Evolutionary conservation across 2,113 vertebrate genomes (phyloP).

Genomic region (Pygoscelis antarcticus): DNA sequence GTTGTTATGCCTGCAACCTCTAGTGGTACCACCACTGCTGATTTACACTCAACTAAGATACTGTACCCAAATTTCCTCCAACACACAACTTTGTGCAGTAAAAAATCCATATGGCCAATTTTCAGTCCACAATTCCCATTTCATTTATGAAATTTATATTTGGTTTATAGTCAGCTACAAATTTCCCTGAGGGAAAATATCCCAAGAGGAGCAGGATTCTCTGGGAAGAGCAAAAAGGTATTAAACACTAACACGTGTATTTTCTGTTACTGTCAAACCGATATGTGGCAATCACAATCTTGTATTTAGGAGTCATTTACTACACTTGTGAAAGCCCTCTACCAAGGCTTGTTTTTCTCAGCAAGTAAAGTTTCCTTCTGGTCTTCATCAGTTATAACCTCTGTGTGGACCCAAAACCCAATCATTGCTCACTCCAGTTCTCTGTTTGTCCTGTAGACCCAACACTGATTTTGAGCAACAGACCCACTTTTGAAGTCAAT

Average conservation of each 20-base stretch:
- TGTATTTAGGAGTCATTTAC: neutral
- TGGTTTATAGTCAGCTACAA: neutral
- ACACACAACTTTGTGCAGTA: neutral
- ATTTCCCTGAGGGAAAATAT: neutral
- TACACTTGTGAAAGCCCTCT: neutral
- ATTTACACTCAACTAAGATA: neutral
- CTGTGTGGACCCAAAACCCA: neutral
- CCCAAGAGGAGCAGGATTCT: neutral
- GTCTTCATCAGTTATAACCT: neutral
- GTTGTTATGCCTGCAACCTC: neutral
- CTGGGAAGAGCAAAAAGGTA: neutral
- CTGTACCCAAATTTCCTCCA: neutral
- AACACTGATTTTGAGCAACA: conserved; percentile 45
- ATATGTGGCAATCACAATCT: neutral
- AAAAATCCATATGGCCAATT: neutral
- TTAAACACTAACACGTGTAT: neutral
- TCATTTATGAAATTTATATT: neutral
- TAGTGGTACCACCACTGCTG: neutral
- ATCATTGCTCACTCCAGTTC: neutral
- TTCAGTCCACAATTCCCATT: neutral
- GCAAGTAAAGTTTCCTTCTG: neutral
- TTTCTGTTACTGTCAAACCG: neutral
- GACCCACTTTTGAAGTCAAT: conserved; percentile 17
- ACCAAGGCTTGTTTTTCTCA: neutral
- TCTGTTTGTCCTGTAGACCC: conserved; percentile 35